Percentiles rank a stretch among this genome's conserved stretches.
phyloP scores from a whole-genome alignment of 2,888 invertebrate genomes.

The Sericinus montela region DNA sequence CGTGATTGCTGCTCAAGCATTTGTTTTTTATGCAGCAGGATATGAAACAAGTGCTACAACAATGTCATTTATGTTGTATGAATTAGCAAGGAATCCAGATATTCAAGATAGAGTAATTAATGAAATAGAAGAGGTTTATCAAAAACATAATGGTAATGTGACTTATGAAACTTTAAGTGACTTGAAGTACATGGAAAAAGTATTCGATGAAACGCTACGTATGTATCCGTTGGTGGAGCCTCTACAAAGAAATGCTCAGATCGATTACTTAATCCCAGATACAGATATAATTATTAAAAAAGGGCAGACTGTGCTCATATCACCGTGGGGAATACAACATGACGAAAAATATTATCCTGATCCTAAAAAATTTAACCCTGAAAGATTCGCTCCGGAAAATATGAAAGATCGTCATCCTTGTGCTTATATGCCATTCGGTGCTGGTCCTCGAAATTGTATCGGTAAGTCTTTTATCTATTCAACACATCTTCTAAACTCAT shows the following conservation, averaged over 20 bases:
- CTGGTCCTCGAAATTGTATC: constrained; percentile 8
- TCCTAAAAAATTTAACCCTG: constrained; percentile 65
- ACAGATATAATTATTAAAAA: constrained; percentile 47
- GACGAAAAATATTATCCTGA: constrained; percentile 58
- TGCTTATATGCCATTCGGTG: constrained; percentile 9
- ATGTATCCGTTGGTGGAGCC: constrained; percentile 60
- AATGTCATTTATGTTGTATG: constrained; percentile 46
- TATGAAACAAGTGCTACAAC: constrained; percentile 65
- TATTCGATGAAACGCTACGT: constrained; percentile 59
- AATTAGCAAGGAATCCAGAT: constrained; percentile 49
- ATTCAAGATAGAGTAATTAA: constrained; percentile 47
- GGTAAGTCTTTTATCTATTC: background rate
- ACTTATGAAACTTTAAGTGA: constrained; percentile 52
- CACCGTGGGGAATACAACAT: constrained; percentile 52
- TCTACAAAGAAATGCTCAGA: constrained; percentile 44
- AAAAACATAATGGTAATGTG: constrained; percentile 40
- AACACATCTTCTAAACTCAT: no score
- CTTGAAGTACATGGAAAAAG: constrained; percentile 54
- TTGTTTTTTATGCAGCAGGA: constrained; percentile 61
- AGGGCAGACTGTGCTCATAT: constrained; percentile 41
- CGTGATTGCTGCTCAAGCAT: constrained; percentile 54
- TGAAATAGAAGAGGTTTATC: constrained; percentile 43
- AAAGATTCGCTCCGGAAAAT: constrained; percentile 53
- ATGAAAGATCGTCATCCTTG: constrained; percentile 31
- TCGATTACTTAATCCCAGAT: constrained; percentile 48